Percentiles rank a stretch among this genome's conserved stretches.
Conservation (phyloP, 2,888 invertebrate genomes). For the Thereva nobilitata region DNA sequence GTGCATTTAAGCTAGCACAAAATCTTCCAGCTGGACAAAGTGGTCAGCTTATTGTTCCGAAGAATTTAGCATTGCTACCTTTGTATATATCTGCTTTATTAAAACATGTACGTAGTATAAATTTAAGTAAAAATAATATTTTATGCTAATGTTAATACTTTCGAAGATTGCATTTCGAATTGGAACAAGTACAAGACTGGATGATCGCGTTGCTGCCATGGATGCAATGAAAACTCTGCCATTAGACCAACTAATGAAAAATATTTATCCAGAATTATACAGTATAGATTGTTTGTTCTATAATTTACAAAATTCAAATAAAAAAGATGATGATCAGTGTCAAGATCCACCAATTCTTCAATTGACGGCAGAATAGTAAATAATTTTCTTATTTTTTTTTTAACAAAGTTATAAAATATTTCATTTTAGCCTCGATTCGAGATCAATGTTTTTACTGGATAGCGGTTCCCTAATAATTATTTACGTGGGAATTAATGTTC, state of each 20-base stretch:
- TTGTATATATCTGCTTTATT: conserved; percentile 86
- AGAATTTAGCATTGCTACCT: conserved; percentile 80
- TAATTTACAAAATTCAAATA: conserved; percentile 53
- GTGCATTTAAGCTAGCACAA: conserved; percentile 70
- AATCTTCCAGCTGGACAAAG: conserved; percentile 65
- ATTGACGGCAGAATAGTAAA: conserved; percentile 76
- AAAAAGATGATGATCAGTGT: conserved; percentile 56
- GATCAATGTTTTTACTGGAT: conserved; percentile 92
- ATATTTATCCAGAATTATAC: conserved; percentile 91
- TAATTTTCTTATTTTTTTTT: conserved; percentile 28
- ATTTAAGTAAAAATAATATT: background rate
- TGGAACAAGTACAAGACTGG: conserved; percentile 84
- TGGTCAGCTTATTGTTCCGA: conserved; percentile 74
- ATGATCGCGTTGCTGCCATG: conserved; percentile 93
- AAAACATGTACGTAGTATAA: conserved; percentile 69
- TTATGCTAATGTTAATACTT: conserved; percentile 36
- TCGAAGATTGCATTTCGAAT: conserved; percentile 83
- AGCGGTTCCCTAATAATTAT: conserved; percentile 79
- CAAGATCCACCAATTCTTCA: conserved; percentile 80
- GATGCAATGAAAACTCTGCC: conserved; percentile 90
- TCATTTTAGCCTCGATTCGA: conserved; percentile 68
- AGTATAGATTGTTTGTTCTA: conserved; percentile 75
- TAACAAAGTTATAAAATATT: background rate
- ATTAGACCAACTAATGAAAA: conserved; percentile 75
- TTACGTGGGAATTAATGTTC: conserved; percentile 80